Evolutionary conservation across 2,888 invertebrate genomes (phyloP).

Genomic region (Amblyteles armatorius): DNA sequence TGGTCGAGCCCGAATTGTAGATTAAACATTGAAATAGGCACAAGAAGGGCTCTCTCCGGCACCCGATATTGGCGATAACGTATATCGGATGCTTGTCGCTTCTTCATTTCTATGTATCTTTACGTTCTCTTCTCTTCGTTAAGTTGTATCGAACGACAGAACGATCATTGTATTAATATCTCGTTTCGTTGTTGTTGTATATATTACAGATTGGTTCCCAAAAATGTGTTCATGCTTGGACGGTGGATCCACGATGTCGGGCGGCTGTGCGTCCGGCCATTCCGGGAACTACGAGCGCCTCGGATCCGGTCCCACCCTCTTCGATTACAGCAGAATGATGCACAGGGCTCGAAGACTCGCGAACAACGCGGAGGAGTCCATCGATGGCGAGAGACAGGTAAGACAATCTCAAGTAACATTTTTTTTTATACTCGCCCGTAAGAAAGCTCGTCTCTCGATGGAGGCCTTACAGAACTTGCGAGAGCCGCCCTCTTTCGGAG

Average conservation of each 20-base stretch:
- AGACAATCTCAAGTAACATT: not conserved
- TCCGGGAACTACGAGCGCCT: slow-evolving; percentile 74
- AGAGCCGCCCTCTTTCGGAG: too few species aligned
- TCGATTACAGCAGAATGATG: slow-evolving; percentile 68
- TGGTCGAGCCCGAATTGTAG: slow-evolving; percentile 72
- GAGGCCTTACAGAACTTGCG: not conserved
- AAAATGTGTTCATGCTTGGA: slow-evolving; percentile 79
- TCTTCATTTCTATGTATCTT: slow-evolving; percentile 18
- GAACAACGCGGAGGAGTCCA: slow-evolving; percentile 32
- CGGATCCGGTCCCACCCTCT: slow-evolving; percentile 67
- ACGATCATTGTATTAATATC: not conserved
- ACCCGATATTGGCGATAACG: slow-evolving; percentile 46
- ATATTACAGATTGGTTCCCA: slow-evolving; percentile 77
- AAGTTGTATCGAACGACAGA: not conserved
- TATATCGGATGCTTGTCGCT: slow-evolving; percentile 52
- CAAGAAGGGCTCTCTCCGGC: slow-evolving; percentile 69
- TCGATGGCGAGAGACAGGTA: slow-evolving; percentile 71
- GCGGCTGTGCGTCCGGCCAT: slow-evolving; percentile 62
- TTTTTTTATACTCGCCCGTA: not conserved
- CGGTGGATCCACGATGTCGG: slow-evolving; percentile 59
- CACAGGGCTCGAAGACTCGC: slow-evolving; percentile 47
- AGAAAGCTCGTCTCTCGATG: not conserved
- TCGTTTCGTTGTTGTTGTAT: slow-evolving; percentile 23
- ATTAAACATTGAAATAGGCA: slow-evolving; percentile 57
- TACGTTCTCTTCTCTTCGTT: not conserved